A percentile compares a stretch with the other conserved stretches of the same genome.
Conservation (phyloP, 2,888 invertebrate species). For the Nemurella pictetii region DNA sequence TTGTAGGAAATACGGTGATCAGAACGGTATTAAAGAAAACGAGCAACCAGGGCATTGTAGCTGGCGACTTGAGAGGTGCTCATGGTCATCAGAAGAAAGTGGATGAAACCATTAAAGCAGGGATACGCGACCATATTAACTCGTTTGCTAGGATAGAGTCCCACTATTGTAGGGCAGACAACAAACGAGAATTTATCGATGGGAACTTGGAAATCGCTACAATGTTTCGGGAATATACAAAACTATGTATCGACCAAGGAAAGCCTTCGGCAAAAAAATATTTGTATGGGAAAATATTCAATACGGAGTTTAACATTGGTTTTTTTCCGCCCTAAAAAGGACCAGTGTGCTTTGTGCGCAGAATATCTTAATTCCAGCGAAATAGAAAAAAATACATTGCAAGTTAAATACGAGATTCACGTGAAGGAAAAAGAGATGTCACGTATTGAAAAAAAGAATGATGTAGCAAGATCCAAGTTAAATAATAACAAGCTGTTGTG, state of each 20-base stretch:
- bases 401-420: constrained; percentile 5
- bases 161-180: constrained; percentile 45
- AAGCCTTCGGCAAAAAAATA: not conserved
- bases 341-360: constrained; percentile 21
- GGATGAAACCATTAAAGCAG: constrained; percentile 29
- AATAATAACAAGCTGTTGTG: not conserved
- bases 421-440: not conserved
- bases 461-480: not conserved
- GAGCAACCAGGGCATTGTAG: constrained; percentile 34
- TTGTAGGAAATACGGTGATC: not conserved
- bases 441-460: not conserved
- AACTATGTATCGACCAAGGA: not conserved
- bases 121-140: constrained; percentile 43
- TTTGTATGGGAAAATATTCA: constrained; percentile 15
- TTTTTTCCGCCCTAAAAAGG: constrained; percentile 23
- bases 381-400: constrained; percentile 3
- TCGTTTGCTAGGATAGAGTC: constrained; percentile 45
- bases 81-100: constrained; percentile 41
- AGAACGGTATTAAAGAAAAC: not conserved
- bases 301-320: constrained; percentile 26
- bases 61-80: constrained; percentile 42
- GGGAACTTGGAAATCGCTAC: constrained; percentile 46
- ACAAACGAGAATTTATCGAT: constrained; percentile 44
- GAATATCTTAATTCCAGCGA: not conserved
- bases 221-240: constrained; percentile 41